Evolutionary conservation across 1,140 invertebrate genomes (phyloP).

Genomic region (Drosophila obscura): DNA sequence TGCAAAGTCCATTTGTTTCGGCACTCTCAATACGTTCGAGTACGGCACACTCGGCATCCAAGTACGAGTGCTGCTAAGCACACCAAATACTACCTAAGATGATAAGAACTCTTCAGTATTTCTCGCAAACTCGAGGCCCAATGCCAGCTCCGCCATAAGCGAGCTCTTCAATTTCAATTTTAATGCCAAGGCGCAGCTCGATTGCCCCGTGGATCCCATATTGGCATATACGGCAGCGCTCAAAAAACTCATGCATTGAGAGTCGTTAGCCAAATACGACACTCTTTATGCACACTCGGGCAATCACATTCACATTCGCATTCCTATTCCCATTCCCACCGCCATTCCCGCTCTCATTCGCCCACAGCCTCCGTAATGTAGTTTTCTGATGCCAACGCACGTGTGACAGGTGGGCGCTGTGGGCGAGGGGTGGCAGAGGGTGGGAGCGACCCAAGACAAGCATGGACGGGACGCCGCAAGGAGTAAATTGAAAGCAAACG

Average conservation of each 20-base stretch:
- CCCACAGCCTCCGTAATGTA: constrained; percentile 18
- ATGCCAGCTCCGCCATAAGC: background rate
- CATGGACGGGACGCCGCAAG: constrained; percentile 22
- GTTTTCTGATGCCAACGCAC: constrained; percentile 26
- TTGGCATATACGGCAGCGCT: constrained; percentile 3
- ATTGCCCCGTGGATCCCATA: constrained; percentile 47
- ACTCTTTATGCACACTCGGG: constrained; percentile 55
- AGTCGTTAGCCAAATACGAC: constrained; percentile 45
- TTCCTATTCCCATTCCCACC: constrained; percentile 6
- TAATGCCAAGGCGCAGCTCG: constrained; percentile 16
- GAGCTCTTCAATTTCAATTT: constrained; percentile 31
- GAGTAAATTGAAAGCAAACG: constrained; percentile 69
- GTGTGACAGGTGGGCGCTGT: background rate
- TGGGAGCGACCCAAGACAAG: background rate
- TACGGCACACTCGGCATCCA: no score
- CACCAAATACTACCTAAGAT: no score
- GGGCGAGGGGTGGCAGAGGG: background rate
- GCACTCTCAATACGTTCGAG: no score
- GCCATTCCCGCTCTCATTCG: background rate
- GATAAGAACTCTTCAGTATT: background rate
- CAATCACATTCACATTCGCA: constrained; percentile 15
- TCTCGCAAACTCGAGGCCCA: constrained; percentile 1
- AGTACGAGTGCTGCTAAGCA: no score
- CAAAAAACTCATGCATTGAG: constrained; percentile 46
- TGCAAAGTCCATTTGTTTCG: background rate